Conservation (phyloP, 2,888 invertebrate species). For the Scaptomyza parva region DNA sequence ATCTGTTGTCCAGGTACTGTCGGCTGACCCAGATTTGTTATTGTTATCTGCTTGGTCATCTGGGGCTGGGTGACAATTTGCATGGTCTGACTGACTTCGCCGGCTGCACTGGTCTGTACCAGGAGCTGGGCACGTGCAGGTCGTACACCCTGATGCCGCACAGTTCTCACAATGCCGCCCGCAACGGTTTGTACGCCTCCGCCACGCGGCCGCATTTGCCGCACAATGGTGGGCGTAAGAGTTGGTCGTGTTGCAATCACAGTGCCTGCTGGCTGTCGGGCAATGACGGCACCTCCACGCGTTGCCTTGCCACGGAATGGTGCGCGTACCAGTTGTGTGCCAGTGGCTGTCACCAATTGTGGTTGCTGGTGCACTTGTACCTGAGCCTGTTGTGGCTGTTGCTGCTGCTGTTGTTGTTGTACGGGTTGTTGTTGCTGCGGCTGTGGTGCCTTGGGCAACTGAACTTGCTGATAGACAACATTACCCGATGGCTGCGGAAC, state of each 20-base stretch:
- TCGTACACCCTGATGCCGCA: slow-evolving; percentile 59
- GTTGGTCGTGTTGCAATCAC: slow-evolving; percentile 58
- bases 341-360: slow-evolving; percentile 55
- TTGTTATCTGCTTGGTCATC: slow-evolving; percentile 68
- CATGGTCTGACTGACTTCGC: slow-evolving; percentile 63
- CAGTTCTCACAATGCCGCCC: slow-evolving; percentile 50
- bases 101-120: slow-evolving; percentile 52
- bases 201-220: slow-evolving; percentile 62
- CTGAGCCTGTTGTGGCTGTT: slow-evolving; percentile 35
- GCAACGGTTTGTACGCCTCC: slow-evolving; percentile 28
- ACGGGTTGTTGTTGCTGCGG: slow-evolving; percentile 48
- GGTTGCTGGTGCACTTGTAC: slow-evolving; percentile 63
- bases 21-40: slow-evolving; percentile 66
- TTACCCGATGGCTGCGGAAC: slow-evolving; percentile 68
- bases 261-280: slow-evolving; percentile 55
- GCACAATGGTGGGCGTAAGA: slow-evolving; percentile 60
- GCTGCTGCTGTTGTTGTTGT: slow-evolving; percentile 36
- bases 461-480: slow-evolving; percentile 82
- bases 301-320: slow-evolving; percentile 61
- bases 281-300: slow-evolving; percentile 56
- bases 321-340: slow-evolving; percentile 59
- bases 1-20: slow-evolving; percentile 51
- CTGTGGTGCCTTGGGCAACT: slow-evolving; percentile 62
- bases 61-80: slow-evolving; percentile 59
- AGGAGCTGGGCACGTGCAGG: slow-evolving; percentile 58